Evolutionary conservation across 2,888 invertebrate genomes (phyloP).

Genomic region (Leptura quadrifasciata): DNA sequence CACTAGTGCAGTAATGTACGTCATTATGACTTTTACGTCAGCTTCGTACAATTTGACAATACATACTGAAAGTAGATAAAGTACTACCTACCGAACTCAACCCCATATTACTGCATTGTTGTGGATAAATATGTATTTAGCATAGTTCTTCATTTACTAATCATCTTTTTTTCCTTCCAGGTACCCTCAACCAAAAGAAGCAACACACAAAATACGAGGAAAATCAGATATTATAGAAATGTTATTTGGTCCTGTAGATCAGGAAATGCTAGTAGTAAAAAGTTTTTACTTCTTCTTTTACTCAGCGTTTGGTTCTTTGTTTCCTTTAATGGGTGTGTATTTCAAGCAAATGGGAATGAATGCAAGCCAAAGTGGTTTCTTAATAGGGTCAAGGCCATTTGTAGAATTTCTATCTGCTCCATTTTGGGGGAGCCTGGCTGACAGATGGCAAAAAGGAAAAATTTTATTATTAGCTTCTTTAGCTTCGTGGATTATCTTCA

Average conservation of each 20-base stretch:
- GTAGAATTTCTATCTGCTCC: conserved; percentile 98
- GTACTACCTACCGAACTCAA: too few species aligned
- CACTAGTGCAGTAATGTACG: too few species aligned
- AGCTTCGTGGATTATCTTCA: conserved; percentile 97
- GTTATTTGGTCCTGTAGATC: conserved; percentile 89
- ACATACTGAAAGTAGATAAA: too few species aligned
- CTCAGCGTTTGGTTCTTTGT: conserved; percentile 98
- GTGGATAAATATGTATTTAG: too few species aligned
- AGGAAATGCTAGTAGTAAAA: conserved; percentile 95
- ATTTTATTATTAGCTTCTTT: conserved; percentile 91
- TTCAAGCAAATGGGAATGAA: conserved; percentile 99
- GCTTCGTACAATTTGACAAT: too few species aligned
- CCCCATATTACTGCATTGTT: too few species aligned
- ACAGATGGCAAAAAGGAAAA: conserved; percentile 89
- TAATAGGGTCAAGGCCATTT: conserved; percentile 97
- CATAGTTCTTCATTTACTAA: background rate
- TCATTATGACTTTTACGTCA: too few species aligned
- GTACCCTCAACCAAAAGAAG: conserved; percentile 91
- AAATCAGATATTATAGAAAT: conserved; percentile 89
- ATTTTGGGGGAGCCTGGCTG: conserved; percentile 97
- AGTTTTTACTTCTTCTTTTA: conserved; percentile 99
- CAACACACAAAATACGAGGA: conserved; percentile 92
- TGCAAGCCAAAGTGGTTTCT: conserved; percentile 93
- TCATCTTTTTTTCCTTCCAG: conserved; percentile 70
- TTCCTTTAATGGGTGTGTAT: conserved; percentile 98